Evolutionary conservation across 30 jellyfish, hydroid and myxozoan species (phyloP).

Genomic region (Chrysaora quinquecirrha): DNA sequence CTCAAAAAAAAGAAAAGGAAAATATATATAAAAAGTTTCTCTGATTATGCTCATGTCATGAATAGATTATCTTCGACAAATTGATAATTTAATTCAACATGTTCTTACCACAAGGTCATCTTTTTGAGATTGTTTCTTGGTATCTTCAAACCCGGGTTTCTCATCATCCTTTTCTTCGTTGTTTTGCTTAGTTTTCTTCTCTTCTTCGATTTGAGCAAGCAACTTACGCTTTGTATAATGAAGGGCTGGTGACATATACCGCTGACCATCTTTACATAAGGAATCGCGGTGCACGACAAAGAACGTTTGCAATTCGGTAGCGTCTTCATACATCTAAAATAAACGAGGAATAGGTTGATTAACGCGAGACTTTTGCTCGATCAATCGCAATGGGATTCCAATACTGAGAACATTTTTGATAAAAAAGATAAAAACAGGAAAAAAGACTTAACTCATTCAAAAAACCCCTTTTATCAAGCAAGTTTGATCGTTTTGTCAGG

Average conservation of each 20-base stretch:
- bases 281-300: constrained; percentile 83
- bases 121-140: constrained; percentile 30
- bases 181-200: constrained; percentile 69
- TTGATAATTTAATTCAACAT: no score
- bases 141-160: constrained; percentile 50
- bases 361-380: no score
- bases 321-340: constrained; percentile 92
- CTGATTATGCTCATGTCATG: no score
- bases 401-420: neutral
- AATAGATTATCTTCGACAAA: no score
- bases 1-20: constrained; percentile 50
- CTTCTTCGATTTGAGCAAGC: constrained; percentile 81
- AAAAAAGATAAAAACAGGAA: neutral
- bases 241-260: constrained; percentile 83
- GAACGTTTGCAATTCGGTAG: constrained; percentile 80
- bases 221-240: constrained; percentile 62
- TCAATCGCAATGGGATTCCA: no score
- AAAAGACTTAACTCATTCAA: no score
- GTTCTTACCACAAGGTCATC: constrained; percentile 77
- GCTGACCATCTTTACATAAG: constrained; percentile 89
- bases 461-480: no score
- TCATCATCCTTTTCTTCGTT: constrained; percentile 75
- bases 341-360: no score
- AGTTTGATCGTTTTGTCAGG: no score
- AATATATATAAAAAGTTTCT: no score